Evolutionary conservation across 2,113 vertebrate species (phyloP).

Genomic region (Sula dactylatra): DNA sequence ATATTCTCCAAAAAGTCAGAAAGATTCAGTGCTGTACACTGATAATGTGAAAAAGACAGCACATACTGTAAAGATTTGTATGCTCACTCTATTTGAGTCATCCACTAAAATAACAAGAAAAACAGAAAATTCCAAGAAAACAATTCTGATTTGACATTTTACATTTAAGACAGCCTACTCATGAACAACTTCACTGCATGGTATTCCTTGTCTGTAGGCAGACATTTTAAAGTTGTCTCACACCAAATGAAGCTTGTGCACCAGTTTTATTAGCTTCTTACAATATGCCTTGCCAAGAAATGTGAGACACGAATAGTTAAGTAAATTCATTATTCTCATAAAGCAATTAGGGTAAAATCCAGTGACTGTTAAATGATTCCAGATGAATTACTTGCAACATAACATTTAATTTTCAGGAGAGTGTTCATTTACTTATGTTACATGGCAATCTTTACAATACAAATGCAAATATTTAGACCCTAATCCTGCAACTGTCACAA

Average conservation of each 20-base stretch:
- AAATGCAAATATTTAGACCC: constrained; percentile 55
- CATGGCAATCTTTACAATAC: constrained; percentile 51
- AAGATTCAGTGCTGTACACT: neutral
- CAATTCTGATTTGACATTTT: neutral
- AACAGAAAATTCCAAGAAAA: fast-evolving
- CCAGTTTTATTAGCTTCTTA: constrained; percentile 34
- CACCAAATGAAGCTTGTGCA: neutral
- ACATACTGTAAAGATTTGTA: neutral
- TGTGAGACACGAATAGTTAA: constrained; percentile 52
- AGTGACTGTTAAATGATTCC: constrained; percentile 71
- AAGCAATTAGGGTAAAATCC: constrained; percentile 73
- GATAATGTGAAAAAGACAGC: neutral
- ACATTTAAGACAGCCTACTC: neutral
- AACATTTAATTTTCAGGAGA: constrained; percentile 68
- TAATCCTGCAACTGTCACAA: neutral
- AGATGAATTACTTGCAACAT: constrained; percentile 71
- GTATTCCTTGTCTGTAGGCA: neutral
- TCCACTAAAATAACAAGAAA: neutral
- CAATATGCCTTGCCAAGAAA: constrained; percentile 46
- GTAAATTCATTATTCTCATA: constrained; percentile 73
- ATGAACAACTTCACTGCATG: neutral
- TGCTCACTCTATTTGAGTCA: neutral
- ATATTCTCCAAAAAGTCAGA: neutral
- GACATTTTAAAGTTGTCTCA: neutral
- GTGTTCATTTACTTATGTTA: constrained; percentile 68